A percentile compares a stretch with the other conserved stretches of the same genome.
phyloP scores from a whole-genome alignment of 2,888 invertebrate genomes.

The Eumerus sabulonum region DNA sequence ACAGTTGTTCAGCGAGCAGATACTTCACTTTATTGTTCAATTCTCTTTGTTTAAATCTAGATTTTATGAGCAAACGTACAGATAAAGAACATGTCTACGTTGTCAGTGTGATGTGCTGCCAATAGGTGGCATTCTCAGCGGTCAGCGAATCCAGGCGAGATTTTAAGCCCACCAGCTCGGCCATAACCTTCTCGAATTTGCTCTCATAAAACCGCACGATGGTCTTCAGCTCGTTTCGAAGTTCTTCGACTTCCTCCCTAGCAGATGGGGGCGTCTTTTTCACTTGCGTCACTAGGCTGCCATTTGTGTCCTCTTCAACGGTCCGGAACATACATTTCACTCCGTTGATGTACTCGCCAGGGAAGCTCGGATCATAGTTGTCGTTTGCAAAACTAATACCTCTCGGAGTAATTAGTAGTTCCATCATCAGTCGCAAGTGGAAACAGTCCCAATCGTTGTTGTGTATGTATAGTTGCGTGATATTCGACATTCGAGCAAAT shows the following conservation, averaged over 20 bases:
- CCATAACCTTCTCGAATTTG: slow-evolving; percentile 71
- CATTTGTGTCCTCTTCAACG: slow-evolving; percentile 47
- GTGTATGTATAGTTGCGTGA: slow-evolving; percentile 74
- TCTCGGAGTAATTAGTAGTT: slow-evolving; percentile 71
- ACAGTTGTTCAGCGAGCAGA: background rate
- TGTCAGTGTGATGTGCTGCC: slow-evolving; percentile 73
- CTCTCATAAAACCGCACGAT: slow-evolving; percentile 73
- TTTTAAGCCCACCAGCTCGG: slow-evolving; percentile 70
- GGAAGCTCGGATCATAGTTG: slow-evolving; percentile 70
- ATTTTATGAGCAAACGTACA: background rate
- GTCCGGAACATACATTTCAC: slow-evolving; percentile 76
- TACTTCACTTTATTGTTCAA: slow-evolving; percentile 4
- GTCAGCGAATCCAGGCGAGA: slow-evolving; percentile 71
- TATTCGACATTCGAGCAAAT: slow-evolving; percentile 70
- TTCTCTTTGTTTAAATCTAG: slow-evolving; percentile 16
- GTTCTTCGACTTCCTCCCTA: slow-evolving; percentile 67
- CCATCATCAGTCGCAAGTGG: slow-evolving; percentile 73
- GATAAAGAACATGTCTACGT: slow-evolving; percentile 61
- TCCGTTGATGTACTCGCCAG: slow-evolving; percentile 74
- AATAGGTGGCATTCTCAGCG: slow-evolving; percentile 72
- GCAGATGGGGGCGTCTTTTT: slow-evolving; percentile 15
- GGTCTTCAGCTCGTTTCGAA: slow-evolving; percentile 73
- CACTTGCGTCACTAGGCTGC: background rate
- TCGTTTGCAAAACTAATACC: slow-evolving; percentile 72
- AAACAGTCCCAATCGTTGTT: slow-evolving; percentile 76